These are phyloP conservation scores for Solenodon paradoxus DNA, from an alignment of 2,113 vertebrate genomes.

Conservation along the genomic window DNA sequence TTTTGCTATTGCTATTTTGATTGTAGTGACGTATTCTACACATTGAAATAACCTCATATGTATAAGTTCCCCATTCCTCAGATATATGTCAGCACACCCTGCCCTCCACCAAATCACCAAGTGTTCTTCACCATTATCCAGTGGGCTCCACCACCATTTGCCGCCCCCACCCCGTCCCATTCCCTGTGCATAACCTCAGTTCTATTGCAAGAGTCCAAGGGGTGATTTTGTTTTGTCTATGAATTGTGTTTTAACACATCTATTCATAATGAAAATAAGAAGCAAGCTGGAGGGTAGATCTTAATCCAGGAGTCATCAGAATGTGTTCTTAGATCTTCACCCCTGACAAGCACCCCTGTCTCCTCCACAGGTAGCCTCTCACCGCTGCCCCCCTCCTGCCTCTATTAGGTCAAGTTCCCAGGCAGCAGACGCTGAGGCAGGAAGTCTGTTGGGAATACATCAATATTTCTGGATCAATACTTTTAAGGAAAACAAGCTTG, in stretches of 20 bases:
- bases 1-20: too few species aligned
- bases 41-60: too few species aligned
- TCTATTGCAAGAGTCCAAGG: too few species aligned
- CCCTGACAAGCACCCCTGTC: neutral
- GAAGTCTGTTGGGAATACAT: neutral
- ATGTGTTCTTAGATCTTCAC: neutral
- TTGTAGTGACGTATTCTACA: too few species aligned
- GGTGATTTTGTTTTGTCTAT: too few species aligned
- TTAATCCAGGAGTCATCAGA: neutral
- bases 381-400: neutral
- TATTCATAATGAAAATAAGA: neutral
- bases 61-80: too few species aligned
- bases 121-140: too few species aligned
- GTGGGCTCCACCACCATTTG: too few species aligned
- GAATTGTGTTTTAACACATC: neutral
- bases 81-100: too few species aligned
- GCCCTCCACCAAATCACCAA: too few species aligned
- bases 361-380: neutral
- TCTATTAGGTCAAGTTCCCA: neutral
- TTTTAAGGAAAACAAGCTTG: neutral
- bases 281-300: neutral
- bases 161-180: too few species aligned
- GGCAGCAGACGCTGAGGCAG: neutral
- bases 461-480: neutral
- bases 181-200: too few species aligned